Base-by-base conservation (phyloP, 2,113 vertebrate genomes). In the Paedocypris sp. region DNA sequence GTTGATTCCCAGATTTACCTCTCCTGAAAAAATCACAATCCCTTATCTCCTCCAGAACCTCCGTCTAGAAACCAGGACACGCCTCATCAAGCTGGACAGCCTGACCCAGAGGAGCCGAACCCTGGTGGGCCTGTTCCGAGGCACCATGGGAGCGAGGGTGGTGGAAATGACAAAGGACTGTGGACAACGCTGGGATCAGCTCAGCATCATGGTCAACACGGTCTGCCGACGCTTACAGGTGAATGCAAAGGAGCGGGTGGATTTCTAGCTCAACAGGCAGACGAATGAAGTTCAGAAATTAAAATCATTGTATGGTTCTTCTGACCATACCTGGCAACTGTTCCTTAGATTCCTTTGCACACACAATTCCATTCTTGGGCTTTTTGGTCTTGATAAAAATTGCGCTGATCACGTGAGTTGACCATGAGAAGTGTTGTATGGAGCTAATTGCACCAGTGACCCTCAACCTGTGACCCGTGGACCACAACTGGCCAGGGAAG, bases 71-170 rank as follows among this genome's bases (percentile, higher is more conserved):
- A 71, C 82, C 0, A 68, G 71, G 1, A 58, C 71, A 19, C 76
- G 65, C 5, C 72, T 87, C 16, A 29, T 45, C n/a, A 78, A 79
- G 62, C n/a, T 86, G 73, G 87, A 87, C 60, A 3, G 60, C 20
- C 61, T 90, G 66, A 85, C 77, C 11, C 67, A 39, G 42, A 79
- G 65, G 63, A 86, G 82, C 15, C 71, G 70, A 15, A 69, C 60
- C 3, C 68, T 89, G 45, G 64, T 62, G 3, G 54, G 20, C 1
- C 35, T 77, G 52, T 79, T 81, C 5, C 38, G 45, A 10, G 79
- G 73, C 2, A 32, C 53, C 36, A 69, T 73, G 77, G 48, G 43
- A 23, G 10, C 71, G 1, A 63, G 78, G 11, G 72, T 87, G 42
- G 66, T 74, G 13, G 68, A 71, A 0, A 29, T 69, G 1, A 59